Evolutionary conservation across 2,888 invertebrate genomes (phyloP).

Genomic region (Tinea trinotella): DNA sequence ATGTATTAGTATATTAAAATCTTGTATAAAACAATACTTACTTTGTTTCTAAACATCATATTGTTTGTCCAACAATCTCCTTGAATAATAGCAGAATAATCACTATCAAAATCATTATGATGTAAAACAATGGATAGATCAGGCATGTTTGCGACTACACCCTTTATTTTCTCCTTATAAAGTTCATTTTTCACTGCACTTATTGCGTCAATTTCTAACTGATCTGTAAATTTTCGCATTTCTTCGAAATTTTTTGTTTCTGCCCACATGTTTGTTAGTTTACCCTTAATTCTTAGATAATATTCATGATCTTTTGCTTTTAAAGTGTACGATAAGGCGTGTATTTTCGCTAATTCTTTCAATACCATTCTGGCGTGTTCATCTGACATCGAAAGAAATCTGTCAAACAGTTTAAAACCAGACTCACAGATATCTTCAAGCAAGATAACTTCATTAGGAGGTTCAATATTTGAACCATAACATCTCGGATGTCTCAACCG

Average conservation of each 20-base stretch:
- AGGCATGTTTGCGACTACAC: not conserved
- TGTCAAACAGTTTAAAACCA: slow-evolving; percentile 33
- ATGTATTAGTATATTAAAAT: too few species aligned
- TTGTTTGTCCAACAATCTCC: slow-evolving; percentile 45
- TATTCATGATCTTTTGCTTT: slow-evolving; percentile 33
- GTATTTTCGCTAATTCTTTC: slow-evolving; percentile 35
- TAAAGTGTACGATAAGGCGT: slow-evolving; percentile 38
- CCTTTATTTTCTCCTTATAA: not conserved
- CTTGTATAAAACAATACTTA: slow-evolving; percentile 25
- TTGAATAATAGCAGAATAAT: slow-evolving; percentile 34
- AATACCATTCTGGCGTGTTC: slow-evolving; percentile 32
- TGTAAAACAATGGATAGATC: not conserved
- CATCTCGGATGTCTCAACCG: slow-evolving; percentile 32
- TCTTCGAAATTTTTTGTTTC: not conserved
- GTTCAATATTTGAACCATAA: slow-evolving; percentile 31
- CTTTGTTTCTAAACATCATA: slow-evolving; percentile 35
- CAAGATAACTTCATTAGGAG: slow-evolving; percentile 34
- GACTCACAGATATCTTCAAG: slow-evolving; percentile 36
- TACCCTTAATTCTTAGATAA: slow-evolving; percentile 25
- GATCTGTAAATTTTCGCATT: not conserved
- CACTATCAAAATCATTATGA: slow-evolving; percentile 23
- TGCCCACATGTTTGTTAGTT: slow-evolving; percentile 27
- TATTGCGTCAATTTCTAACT: not conserved
- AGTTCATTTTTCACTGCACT: not conserved
- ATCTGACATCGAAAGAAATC: slow-evolving; percentile 30